Evolutionary conservation across 2,113 vertebrate species (phyloP).

Genomic region (Bufo bufo): DNA sequence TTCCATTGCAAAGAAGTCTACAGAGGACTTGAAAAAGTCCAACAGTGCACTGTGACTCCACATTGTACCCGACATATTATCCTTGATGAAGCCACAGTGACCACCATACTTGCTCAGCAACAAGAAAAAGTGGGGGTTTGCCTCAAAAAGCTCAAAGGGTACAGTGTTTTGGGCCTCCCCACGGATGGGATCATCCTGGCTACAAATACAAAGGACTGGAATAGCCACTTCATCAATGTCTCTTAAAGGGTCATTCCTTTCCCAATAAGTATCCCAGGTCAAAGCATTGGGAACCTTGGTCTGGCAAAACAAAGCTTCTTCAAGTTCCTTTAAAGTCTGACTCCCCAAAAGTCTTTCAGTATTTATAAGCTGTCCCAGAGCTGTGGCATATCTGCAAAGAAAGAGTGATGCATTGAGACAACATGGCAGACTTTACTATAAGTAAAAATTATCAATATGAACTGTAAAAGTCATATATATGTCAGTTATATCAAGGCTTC

Average conservation of each 20-base stretch:
- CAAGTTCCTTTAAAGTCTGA: conserved; percentile 71
- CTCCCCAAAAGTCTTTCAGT: conserved; percentile 74
- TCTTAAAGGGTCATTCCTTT: conserved; percentile 78
- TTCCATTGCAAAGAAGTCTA: conserved; percentile 78
- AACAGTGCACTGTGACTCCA: conserved; percentile 79
- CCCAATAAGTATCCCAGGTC: conserved; percentile 80
- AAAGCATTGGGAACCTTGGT: conserved; percentile 44
- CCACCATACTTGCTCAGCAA: conserved; percentile 74
- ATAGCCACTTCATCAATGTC: conserved; percentile 82
- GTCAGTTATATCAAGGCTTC: too few relatives aligned
- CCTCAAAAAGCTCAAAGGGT: conserved; percentile 81
- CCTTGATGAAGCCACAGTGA: conserved; percentile 77
- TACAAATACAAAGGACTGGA: conserved; percentile 77
- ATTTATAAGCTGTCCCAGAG: conserved; percentile 69
- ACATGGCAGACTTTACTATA: background rate
- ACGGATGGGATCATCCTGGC: conserved; percentile 76
- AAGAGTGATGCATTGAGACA: background rate
- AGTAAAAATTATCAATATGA: too few relatives aligned
- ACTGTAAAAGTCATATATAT: too few relatives aligned
- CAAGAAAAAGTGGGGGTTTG: conserved; percentile 82
- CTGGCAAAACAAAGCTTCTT: conserved; percentile 78
- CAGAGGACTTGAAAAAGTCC: conserved; percentile 79
- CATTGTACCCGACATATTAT: conserved; percentile 47
- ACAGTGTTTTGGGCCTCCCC: conserved; percentile 70
- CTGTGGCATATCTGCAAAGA: conserved; percentile 74